Evolutionary conservation across 1,140 invertebrate species (phyloP).

Genomic region (Brachionus asplanchnoidis): DNA sequence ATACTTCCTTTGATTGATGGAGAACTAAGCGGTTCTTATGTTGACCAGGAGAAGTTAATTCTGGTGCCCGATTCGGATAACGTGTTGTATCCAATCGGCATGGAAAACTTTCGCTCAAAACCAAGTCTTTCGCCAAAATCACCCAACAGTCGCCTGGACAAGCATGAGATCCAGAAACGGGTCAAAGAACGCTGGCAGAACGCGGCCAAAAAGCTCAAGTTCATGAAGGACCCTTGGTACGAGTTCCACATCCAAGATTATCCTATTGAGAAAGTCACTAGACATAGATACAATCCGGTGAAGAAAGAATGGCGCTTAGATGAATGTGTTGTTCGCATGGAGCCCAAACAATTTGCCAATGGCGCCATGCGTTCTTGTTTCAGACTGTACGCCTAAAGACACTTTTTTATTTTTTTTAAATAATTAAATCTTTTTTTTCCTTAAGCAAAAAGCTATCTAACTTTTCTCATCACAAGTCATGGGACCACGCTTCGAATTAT

Average conservation of each 20-base stretch:
- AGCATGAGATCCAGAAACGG: neutral
- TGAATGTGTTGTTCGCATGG: conserved; percentile 59
- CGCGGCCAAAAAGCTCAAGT: conserved; percentile 48
- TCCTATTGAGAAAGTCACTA: conserved; percentile 50
- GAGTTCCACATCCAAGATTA: conserved; percentile 56
- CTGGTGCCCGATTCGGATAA: neutral
- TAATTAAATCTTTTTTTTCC: neutral
- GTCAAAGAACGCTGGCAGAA: conserved; percentile 46
- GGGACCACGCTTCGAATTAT: conserved; percentile 61
- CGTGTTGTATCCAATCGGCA: conserved; percentile 6
- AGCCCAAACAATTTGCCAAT: conserved; percentile 59
- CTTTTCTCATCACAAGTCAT: conserved; percentile 57
- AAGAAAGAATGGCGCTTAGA: conserved; percentile 57
- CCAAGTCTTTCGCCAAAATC: neutral
- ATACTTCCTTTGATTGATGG: neutral
- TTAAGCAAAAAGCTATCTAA: conserved; percentile 59
- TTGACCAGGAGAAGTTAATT: neutral
- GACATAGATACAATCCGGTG: conserved; percentile 58
- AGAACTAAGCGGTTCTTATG: neutral
- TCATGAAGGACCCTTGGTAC: conserved; percentile 56
- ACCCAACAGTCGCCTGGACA: neutral
- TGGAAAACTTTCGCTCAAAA: conserved; percentile 28
- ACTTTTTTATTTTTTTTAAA: neutral
- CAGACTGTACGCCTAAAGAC: conserved; percentile 49
- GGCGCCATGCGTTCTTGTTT: conserved; percentile 64